phyloP scores from a whole-genome alignment of 2,797 vertebrate species.

The Spheniscus humboldti region DNA sequence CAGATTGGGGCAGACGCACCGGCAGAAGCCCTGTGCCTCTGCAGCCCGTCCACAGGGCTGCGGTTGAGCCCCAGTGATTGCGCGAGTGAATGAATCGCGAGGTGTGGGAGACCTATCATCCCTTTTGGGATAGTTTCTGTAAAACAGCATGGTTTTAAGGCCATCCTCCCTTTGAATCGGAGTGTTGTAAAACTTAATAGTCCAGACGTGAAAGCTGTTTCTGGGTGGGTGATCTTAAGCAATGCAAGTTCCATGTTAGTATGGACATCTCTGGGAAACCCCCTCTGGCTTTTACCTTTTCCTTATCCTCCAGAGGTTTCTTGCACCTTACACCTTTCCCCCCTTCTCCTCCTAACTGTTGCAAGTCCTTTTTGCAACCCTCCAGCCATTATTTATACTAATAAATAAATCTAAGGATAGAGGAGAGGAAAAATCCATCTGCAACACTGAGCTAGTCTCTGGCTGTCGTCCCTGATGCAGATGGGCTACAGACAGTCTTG shows the following conservation, averaged over 20 bases:
- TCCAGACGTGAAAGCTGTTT: background rate
- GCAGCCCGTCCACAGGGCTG: background rate
- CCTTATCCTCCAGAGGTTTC: background rate
- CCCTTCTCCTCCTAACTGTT: background rate
- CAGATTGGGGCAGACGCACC: fast-evolving
- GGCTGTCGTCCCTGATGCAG: background rate
- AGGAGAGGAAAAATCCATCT: background rate
- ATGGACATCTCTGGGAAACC: background rate
- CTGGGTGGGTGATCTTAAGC: background rate
- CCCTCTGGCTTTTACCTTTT: background rate
- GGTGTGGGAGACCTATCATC: fast-evolving
- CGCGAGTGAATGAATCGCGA: fast-evolving
- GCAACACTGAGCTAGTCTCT: background rate
- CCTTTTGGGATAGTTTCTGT: background rate
- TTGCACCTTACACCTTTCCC: background rate
- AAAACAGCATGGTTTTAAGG: background rate
- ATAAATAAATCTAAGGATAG: background rate
- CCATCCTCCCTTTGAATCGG: background rate
- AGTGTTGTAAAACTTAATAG: background rate
- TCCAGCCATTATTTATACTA: background rate
- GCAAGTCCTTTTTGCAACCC: background rate
- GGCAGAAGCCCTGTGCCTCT: background rate
- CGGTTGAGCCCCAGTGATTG: fast-evolving
- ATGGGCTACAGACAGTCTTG: background rate
- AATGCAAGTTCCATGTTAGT: fast-evolving